Percentiles rank a stretch among this genome's conserved stretches.
Conservation (phyloP, 1,140 invertebrate species). For the Brachionus plicatilis region DNA sequence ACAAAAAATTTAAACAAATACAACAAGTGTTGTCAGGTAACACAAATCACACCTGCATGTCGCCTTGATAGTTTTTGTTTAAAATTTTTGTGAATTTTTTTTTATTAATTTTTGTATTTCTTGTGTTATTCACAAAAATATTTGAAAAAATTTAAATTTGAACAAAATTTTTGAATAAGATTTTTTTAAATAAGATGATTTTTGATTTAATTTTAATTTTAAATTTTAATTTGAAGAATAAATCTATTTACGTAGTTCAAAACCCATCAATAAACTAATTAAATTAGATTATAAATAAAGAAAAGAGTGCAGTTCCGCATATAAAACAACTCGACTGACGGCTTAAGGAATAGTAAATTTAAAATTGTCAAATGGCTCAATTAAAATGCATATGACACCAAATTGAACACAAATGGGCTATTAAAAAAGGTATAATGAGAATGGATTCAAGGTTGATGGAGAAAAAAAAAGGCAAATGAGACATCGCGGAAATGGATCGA, state of each 20-base stretch:
- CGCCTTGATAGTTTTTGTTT: too few relatives aligned
- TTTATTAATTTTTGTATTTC: too few relatives aligned
- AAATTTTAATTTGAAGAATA: background rate
- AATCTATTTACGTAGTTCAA: background rate
- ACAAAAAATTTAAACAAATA: too few relatives aligned
- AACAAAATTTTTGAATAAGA: background rate
- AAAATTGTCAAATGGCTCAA: background rate
- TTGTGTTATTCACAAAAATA: too few relatives aligned
- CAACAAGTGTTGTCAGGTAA: too few relatives aligned
- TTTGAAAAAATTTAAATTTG: too few relatives aligned
- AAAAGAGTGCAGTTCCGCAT: background rate
- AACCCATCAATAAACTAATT: background rate
- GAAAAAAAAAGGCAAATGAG: background rate
- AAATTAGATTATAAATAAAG: background rate
- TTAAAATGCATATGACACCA: background rate
- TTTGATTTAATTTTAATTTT: background rate
- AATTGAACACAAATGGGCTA: background rate
- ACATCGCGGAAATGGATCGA: background rate
- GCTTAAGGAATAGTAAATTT: background rate
- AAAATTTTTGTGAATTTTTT: too few relatives aligned
- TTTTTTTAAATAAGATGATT: background rate
- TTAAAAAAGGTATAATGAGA: background rate
- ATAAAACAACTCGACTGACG: background rate
- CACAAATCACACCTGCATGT: too few relatives aligned
- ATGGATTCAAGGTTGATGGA: background rate